Evolutionary conservation across 2,888 invertebrate genomes (phyloP).

Genomic region (Drosophila mettleri): DNA sequence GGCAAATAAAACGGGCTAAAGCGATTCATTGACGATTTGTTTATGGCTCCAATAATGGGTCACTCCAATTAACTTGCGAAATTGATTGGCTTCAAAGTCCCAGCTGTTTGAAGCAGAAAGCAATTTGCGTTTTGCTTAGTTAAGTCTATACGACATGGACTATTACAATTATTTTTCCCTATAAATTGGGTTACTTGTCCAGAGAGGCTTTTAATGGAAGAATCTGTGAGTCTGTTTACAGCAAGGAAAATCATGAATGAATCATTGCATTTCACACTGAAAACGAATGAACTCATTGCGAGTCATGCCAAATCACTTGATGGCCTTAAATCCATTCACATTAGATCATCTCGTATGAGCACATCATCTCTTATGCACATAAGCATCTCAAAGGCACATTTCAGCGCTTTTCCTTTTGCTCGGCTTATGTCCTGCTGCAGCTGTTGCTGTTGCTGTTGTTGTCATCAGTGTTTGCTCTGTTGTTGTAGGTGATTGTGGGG

Average conservation of each 20-base stretch:
- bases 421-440: conserved; percentile 33
- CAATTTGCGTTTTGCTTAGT: background rate
- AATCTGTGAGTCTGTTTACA: background rate
- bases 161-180: background rate
- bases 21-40: conserved; percentile 38
- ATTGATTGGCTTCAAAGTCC: background rate
- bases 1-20: conserved; percentile 40
- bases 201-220: no score
- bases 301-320: conserved; percentile 19
- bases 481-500: conserved; percentile 66
- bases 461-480: conserved; percentile 43
- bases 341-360: conserved; percentile 32
- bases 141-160: background rate
- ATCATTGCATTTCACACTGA: background rate
- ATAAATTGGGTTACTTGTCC: background rate
- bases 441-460: conserved; percentile 18
- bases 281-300: background rate
- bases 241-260: background rate
- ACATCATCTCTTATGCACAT: conserved; percentile 13
- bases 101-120: background rate
- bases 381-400: conserved; percentile 36
- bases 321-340: conserved; percentile 15
- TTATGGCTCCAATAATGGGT: conserved; percentile 11
- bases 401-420: conserved; percentile 48
- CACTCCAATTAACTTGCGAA: conserved; percentile 7